phyloP scores from a whole-genome alignment of 2,113 vertebrate genomes.

The Rallus limicola region DNA sequence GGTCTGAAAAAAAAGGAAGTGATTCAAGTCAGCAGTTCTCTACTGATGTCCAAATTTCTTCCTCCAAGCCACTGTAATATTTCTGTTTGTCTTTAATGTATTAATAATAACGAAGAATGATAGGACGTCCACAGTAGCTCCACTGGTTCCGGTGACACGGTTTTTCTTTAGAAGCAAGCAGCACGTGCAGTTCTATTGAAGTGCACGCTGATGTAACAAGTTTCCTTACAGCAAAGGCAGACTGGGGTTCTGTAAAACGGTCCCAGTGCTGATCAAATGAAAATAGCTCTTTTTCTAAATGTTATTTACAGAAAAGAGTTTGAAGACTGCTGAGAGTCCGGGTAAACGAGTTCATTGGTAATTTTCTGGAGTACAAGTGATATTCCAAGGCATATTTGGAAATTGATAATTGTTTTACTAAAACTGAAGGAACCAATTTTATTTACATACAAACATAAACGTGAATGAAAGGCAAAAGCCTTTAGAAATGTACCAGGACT shows the following conservation, averaged over 20 bases:
- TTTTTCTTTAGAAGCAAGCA: not conserved
- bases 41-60: not conserved
- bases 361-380: not conserved
- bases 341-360: not conserved
- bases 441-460: not conserved
- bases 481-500: not conserved
- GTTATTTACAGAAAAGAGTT: not conserved
- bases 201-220: rapidly evolving
- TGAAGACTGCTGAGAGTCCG: not conserved
- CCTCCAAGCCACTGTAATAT: not conserved
- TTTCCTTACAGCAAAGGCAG: not conserved
- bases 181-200: not conserved
- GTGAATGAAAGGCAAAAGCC: not conserved
- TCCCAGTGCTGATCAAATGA: not conserved
- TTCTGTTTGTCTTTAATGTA: not conserved
- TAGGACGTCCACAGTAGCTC: not conserved
- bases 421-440: not conserved
- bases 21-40: not conserved
- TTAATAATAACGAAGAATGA: not conserved
- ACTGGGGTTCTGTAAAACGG: not conserved
- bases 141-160: not conserved
- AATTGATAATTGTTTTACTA: not conserved
- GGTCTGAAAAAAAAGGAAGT: not conserved
- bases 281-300: not conserved
- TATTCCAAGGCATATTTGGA: not conserved